Conservation (phyloP, 2,888 invertebrate genomes). For the Melanotus villosus region DNA sequence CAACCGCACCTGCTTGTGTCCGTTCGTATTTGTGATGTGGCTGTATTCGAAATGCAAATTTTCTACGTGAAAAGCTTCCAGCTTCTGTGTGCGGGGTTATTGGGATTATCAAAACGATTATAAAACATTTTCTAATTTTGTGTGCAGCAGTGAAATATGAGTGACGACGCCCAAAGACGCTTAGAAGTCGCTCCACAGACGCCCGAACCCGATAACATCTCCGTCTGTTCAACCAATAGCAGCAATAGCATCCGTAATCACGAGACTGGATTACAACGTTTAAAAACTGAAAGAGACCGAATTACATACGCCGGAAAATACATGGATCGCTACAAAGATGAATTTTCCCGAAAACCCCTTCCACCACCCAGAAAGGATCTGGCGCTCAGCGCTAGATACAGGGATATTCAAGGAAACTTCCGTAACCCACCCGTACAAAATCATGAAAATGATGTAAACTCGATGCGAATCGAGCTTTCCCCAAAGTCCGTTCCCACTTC, state of each 20-base stretch:
- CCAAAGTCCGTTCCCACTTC: background rate
- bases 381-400: conserved; percentile 51
- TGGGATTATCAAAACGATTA: background rate
- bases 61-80: conserved; percentile 21
- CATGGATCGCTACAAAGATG: conserved; percentile 64
- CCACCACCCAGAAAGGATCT: conserved; percentile 47
- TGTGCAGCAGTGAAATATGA: conserved; percentile 42
- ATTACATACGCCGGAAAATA: conserved; percentile 64
- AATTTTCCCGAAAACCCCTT: conserved; percentile 57
- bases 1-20: conserved; percentile 41
- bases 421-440: background rate
- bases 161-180: conserved; percentile 25
- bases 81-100: conserved; percentile 43
- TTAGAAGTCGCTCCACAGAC: conserved; percentile 4
- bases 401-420: conserved; percentile 43
- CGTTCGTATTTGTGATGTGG: conserved; percentile 41
- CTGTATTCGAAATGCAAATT: conserved; percentile 35
- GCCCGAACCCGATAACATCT: conserved; percentile 32
- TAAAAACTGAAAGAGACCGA: conserved; percentile 62
- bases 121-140: conserved; percentile 26
- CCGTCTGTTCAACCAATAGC: conserved; percentile 34
- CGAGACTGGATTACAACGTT: conserved; percentile 59
- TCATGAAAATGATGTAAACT: no score
- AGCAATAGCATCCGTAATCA: conserved; percentile 35
- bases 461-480: background rate